phyloP scores from a whole-genome alignment of 2,888 invertebrate species.

The Cantharis rufa region DNA sequence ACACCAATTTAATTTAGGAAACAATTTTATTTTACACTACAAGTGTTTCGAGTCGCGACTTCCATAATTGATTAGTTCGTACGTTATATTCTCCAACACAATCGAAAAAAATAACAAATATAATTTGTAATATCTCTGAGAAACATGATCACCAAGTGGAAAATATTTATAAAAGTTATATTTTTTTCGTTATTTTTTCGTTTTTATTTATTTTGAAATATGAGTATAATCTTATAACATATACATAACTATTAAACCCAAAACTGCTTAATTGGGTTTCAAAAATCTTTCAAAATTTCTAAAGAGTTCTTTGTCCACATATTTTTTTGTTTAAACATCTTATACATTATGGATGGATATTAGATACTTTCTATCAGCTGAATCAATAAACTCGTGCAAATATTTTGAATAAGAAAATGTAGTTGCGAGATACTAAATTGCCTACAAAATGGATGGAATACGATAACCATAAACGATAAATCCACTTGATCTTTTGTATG shows the following conservation, averaged over 20 bases:
- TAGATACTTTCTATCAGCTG: not conserved
- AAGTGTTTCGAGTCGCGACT: no score
- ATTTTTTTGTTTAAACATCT: not conserved
- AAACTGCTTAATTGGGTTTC: not conserved
- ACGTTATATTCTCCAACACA: no score
- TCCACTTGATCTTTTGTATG: conserved; percentile 18
- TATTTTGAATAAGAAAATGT: conserved; percentile 1
- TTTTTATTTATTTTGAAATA: no score
- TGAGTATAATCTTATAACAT: not conserved
- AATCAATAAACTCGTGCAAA: conserved; percentile 12
- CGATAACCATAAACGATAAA: conserved; percentile 18
- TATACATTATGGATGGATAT: not conserved
- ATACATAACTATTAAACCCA: no score
- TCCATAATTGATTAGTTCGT: no score
- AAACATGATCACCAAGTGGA: no score
- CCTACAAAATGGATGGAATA: not conserved
- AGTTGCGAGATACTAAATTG: not conserved
- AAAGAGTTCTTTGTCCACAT: not conserved
- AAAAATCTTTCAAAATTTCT: not conserved
- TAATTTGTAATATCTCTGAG: no score
- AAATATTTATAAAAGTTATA: no score
- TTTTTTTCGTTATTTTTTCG: no score
- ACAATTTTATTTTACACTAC: no score
- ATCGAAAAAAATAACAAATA: no score
- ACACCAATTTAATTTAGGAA: no score